Evolutionary conservation across 2,888 invertebrate species (phyloP).

Genomic region (Dynastes hyllus): DNA sequence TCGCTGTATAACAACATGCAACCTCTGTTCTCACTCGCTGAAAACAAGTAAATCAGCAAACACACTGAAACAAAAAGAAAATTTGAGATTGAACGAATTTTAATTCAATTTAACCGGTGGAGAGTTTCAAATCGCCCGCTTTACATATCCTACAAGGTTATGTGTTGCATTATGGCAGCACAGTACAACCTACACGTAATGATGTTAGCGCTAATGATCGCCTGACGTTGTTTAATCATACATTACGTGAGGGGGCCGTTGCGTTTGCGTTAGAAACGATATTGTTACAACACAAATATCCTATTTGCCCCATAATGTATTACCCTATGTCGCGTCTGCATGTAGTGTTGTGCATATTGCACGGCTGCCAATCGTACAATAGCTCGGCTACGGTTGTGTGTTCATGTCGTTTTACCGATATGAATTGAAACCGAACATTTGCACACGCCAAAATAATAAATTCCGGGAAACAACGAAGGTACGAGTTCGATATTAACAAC

Average conservation of each 20-base stretch:
- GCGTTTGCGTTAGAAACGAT: constrained; percentile 31
- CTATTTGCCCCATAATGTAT: constrained; percentile 27
- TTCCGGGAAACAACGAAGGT: neutral
- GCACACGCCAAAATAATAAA: constrained; percentile 13
- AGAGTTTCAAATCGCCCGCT: no score
- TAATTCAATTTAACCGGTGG: no score
- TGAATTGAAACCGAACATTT: constrained; percentile 7
- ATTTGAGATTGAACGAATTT: no score
- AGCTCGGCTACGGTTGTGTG: neutral
- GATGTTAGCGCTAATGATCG: constrained; percentile 35
- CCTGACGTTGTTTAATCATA: constrained; percentile 41
- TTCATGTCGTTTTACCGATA: neutral
- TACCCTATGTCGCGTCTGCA: neutral
- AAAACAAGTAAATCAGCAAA: no score
- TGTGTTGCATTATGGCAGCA: no score
- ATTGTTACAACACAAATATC: constrained; percentile 42
- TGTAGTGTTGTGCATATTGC: neutral
- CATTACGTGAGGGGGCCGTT: constrained; percentile 16
- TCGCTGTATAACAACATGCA: no score
- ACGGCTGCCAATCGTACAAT: neutral
- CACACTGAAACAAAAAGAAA: no score
- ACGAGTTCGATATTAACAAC: no score
- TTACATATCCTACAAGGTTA: no score
- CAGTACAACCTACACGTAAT: constrained; percentile 6
- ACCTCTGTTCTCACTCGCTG: no score